These are phyloP conservation scores for Apostichopus californicus DNA, from an alignment of 35 echinoderm and acorn worm genomes.

Conservation along the genomic window DNA sequence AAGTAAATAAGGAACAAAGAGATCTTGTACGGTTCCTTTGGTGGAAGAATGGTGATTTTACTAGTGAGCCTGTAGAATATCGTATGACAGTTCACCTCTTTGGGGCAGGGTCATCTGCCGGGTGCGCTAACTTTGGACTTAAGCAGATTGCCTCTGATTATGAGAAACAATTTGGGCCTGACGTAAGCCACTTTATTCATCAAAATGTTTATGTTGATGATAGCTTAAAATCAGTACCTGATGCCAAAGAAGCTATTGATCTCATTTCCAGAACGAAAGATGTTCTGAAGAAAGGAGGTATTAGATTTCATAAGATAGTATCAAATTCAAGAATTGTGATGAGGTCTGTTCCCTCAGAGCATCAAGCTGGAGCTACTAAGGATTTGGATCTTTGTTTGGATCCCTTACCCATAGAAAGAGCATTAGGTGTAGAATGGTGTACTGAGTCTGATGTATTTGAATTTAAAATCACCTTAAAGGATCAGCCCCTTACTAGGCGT, in stretches of 20 bases:
- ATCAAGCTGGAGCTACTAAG: slow-evolving; percentile 4
- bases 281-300: slow-evolving; percentile 53
- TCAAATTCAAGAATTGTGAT: slow-evolving; percentile 43
- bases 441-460: slow-evolving; percentile 47
- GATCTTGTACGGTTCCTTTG: slow-evolving; percentile 71
- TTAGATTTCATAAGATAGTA: slow-evolving; percentile 64
- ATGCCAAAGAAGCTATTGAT: slow-evolving; percentile 38
- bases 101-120: slow-evolving; percentile 65
- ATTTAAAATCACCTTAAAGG: slow-evolving; percentile 37
- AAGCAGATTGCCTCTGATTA: slow-evolving; percentile 55
- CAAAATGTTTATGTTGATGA: slow-evolving; percentile 70
- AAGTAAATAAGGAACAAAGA: slow-evolving; percentile 28
- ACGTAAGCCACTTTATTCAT: slow-evolving; percentile 43
- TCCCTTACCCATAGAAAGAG: slow-evolving; percentile 43
- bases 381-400: slow-evolving; percentile 46
- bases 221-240: slow-evolving; percentile 55
- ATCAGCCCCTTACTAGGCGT: slow-evolving; percentile 53
- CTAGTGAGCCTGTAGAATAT: slow-evolving; percentile 28
- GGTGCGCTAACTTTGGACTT: slow-evolving; percentile 65
- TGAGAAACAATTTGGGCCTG: slow-evolving; percentile 48
- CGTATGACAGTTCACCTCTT: slow-evolving; percentile 19
- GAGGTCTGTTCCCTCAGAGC: slow-evolving; percentile 47
- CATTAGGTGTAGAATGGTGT: slow-evolving; percentile 59
- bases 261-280: slow-evolving; percentile 31
- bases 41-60: slow-evolving; percentile 55